Conservation (phyloP, 2,888 invertebrate species). For the Tridacna gigas region DNA sequence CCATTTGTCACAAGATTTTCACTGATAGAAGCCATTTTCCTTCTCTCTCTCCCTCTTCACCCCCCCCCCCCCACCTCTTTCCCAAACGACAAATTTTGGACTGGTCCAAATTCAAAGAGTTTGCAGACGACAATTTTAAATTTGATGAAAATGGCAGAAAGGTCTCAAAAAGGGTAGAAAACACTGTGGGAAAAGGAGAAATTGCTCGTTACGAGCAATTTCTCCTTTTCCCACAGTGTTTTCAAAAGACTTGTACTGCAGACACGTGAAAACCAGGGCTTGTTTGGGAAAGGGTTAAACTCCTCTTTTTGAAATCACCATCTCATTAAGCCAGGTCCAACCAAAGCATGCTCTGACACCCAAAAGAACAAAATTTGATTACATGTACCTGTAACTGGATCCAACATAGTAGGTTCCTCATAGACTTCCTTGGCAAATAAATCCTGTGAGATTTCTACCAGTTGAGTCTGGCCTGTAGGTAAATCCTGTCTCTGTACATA, state of each 20-base stretch:
- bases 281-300: no score
- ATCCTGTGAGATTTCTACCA: conserved; percentile 63
- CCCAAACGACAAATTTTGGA: not conserved
- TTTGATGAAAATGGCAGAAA: no score
- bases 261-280: no score
- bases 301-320: no score
- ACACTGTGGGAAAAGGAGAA: not conserved
- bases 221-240: conserved; percentile 9
- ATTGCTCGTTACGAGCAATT: not conserved
- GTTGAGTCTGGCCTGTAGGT: conserved; percentile 31
- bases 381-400: conserved; percentile 47
- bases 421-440: conserved; percentile 56
- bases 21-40: not conserved
- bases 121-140: not conserved
- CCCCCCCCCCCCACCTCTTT: no score
- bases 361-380: no score
- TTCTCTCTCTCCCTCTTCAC: no score
- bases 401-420: conserved; percentile 35
- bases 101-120: no score
- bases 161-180: no score
- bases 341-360: no score
- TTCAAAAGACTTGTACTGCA: no score
- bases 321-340: no score
- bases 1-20: not conserved
- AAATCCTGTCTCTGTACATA: conserved; percentile 28